These are phyloP conservation scores for Ichneumoninae sp. DNA, from an alignment of 2,888 invertebrate genomes.

Conservation along the genomic window DNA sequence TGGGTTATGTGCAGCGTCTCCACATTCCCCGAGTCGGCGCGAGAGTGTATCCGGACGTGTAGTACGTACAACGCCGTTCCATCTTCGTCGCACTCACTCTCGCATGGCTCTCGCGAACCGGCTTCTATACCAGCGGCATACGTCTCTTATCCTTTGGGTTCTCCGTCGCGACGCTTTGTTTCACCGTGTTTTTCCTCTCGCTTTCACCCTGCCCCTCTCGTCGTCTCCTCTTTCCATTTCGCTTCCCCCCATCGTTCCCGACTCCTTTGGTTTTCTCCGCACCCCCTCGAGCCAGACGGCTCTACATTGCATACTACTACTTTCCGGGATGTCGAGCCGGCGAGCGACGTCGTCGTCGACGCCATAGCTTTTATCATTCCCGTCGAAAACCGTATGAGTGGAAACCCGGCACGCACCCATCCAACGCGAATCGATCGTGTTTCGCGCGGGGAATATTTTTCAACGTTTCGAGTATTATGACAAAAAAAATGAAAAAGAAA, in stretches of 20 bases:
- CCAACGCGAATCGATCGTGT: constrained; percentile 46
- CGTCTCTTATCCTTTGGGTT: constrained; percentile 60
- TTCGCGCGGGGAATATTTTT: not conserved
- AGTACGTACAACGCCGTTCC: constrained; percentile 50
- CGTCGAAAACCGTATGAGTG: constrained; percentile 37
- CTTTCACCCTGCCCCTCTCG: constrained; percentile 44
- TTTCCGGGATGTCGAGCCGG: constrained; percentile 45
- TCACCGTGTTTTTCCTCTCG: constrained; percentile 55
- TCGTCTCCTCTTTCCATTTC: constrained; percentile 12
- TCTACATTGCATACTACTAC: constrained; percentile 46
- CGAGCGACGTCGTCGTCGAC: constrained; percentile 34
- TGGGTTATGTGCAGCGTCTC: constrained; percentile 69
- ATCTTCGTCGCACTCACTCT: constrained; percentile 55
- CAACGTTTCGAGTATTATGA: constrained; percentile 1
- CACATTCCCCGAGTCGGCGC: constrained; percentile 63
- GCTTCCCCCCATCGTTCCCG: constrained; percentile 23
- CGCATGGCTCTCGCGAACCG: constrained; percentile 29
- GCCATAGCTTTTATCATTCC: constrained; percentile 43
- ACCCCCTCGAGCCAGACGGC: constrained; percentile 29
- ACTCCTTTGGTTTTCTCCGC: constrained; percentile 41
- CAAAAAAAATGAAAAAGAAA: not conserved
- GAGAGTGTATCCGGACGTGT: constrained; percentile 50
- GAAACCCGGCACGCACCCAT: constrained; percentile 25
- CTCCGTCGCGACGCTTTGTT: constrained; percentile 66
- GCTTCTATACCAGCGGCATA: constrained; percentile 68